Base-by-base conservation (phyloP, 53 echinoderm and acorn worm genomes). In the Temnopleurus reevesii region DNA sequence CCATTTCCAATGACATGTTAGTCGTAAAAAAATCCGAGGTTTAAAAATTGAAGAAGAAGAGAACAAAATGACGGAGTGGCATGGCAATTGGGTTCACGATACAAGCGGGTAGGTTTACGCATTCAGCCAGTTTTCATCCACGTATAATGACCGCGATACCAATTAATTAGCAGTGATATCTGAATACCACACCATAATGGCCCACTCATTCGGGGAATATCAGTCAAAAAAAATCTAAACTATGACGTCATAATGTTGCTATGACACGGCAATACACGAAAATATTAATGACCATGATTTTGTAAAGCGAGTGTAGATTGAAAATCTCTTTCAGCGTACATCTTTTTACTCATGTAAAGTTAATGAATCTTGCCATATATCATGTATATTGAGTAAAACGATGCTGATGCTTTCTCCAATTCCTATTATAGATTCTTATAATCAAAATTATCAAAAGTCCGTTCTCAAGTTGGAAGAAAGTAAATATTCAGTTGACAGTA, bases 131-230 rank as follows among this genome's bases (percentile, higher is more conserved):
- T 36, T 9, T 4, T 71, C 71, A 38, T 71, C 43, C 36, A 36
- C 41, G 41, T 71, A 41, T 41, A 71, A 71, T 71, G 23, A 38
- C 71, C 71, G 71, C 36, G 71, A 71, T 71, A 71, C 71, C 71
- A 71, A 71, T 71, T 71, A 71, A 71, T 71, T 71, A 71, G 71
- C 41, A 36, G 19, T 41, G 71, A 63, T 63, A 34, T 71, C 71
- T 71, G 71, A 71, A 71, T 71, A 36, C 21, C 21, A 15, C 71
- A 71, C 41, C 71, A 71, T 41, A 71, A 43, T 19, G 71, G 21
- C 41, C 36, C 8, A 71, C 41, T 71, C 71, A 71, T 38, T 71
- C 71, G 71, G 4, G 41, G 41, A 49, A 71, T n/a, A 71, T 71
- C 71, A 8, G 41, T 41, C 23, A 71, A 71, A n/a, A n/a, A n/a